A percentile compares a stretch with the other conserved stretches of the same genome.
These are phyloP conservation scores for Automeris io DNA, from an alignment of 2,888 invertebrate genomes.

Conservation along the genomic window DNA sequence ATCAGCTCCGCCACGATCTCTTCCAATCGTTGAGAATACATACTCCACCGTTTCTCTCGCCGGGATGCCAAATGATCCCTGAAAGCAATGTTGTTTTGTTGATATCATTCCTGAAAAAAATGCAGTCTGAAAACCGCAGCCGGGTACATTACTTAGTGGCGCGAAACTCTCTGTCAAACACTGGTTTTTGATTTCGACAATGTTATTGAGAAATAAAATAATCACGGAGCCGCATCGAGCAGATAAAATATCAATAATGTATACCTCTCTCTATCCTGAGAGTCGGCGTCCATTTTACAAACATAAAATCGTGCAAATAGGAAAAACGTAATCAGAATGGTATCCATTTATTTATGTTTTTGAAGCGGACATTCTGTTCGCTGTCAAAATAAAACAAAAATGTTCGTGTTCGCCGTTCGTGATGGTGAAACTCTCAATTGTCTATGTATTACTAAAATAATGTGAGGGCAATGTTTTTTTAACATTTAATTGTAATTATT, in stretches of 20 bases:
- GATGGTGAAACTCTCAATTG: conserved; percentile 22
- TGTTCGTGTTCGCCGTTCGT: conserved; percentile 31
- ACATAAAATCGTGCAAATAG: conserved; percentile 54
- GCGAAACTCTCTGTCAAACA: conserved; percentile 64
- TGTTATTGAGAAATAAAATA: conserved; percentile 19
- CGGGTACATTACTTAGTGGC: conserved; percentile 47
- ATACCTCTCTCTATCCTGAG: conserved; percentile 48
- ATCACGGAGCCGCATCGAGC: conserved; percentile 2
- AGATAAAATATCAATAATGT: conserved; percentile 7
- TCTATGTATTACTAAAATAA: conserved; percentile 21
- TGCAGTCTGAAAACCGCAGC: conserved; percentile 35
- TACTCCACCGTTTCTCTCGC: conserved; percentile 61
- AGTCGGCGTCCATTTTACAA: conserved; percentile 70
- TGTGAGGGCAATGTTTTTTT: no score
- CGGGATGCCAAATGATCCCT: conserved; percentile 47
- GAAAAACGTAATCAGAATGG: conserved; percentile 69
- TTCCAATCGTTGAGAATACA: conserved; percentile 63
- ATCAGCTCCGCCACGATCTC: conserved; percentile 66
- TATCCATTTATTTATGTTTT: conserved; percentile 76
- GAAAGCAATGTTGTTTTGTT: conserved; percentile 50
- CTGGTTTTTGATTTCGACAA: conserved; percentile 40
- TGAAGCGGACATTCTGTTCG: conserved; percentile 54
- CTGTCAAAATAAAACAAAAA: conserved; percentile 35
- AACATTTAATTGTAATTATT: no score
- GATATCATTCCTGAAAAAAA: conserved; percentile 55